These are phyloP conservation scores for Trypoxylus dichotomus DNA, from an alignment of 1,140 invertebrate species.

Conservation along the genomic window DNA sequence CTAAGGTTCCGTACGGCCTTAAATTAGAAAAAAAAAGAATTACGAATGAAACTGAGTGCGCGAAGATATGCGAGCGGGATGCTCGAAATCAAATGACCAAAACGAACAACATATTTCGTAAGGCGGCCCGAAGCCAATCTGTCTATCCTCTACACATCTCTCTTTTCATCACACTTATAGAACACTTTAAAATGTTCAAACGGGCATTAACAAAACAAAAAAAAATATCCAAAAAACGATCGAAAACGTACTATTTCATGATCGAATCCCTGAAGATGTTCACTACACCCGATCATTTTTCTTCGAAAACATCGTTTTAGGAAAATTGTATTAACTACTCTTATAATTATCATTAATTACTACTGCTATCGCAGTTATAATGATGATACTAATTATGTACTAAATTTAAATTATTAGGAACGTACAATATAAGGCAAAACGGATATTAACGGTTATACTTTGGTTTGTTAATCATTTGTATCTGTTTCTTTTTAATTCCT, in stretches of 20 bases:
- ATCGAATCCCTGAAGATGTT: not conserved
- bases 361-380: not conserved
- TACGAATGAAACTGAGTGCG: not conserved
- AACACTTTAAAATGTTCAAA: not conserved
- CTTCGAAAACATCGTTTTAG: not conserved
- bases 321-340: not conserved
- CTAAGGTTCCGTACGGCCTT: constrained; percentile 48
- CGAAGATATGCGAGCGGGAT: not conserved
- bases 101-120: constrained; percentile 10
- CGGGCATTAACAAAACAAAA: not conserved
- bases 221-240: not conserved
- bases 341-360: not conserved
- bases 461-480: not conserved
- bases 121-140: constrained; percentile 44
- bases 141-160: constrained; percentile 13
- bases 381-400: too few relatives aligned
- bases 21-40: constrained; percentile 30
- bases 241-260: not conserved
- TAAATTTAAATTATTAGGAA: not conserved
- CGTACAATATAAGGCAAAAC: not conserved
- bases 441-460: not conserved
- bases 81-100: not conserved
- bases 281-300: not conserved
- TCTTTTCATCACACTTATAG: constrained; percentile 1
- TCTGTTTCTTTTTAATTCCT: not conserved